These are phyloP conservation scores for Drosophila nigrodunni DNA, from an alignment of 1,140 invertebrate species.

Conservation along the genomic window DNA sequence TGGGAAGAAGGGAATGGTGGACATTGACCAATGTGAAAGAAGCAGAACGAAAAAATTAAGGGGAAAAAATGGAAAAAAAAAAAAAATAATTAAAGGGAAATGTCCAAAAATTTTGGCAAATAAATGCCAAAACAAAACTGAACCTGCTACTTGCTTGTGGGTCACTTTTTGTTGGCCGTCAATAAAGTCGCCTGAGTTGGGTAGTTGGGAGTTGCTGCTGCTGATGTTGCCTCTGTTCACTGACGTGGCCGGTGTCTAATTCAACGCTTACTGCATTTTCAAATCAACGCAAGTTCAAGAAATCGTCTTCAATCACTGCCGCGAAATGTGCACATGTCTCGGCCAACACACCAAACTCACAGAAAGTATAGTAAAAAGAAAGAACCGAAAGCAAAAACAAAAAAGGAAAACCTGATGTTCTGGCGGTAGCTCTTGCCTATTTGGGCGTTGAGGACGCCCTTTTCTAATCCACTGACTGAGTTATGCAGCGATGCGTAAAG, in stretches of 20 bases:
- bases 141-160: slow-evolving; percentile 40
- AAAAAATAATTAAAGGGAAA: too few species aligned
- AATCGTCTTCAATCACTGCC: slow-evolving; percentile 81
- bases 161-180: slow-evolving; percentile 56
- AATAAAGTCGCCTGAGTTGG: slow-evolving; percentile 56
- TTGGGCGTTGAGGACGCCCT: slow-evolving; percentile 60
- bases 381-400: neutral
- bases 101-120: too few species aligned
- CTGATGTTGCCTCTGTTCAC: slow-evolving; percentile 9
- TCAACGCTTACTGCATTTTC: slow-evolving; percentile 81
- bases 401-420: slow-evolving; percentile 47
- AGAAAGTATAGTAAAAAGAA: slow-evolving; percentile 12
- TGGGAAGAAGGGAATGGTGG: too few species aligned
- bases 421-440: slow-evolving; percentile 7
- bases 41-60: too few species aligned
- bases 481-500: slow-evolving; percentile 82
- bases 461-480: slow-evolving; percentile 82
- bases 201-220: slow-evolving; percentile 10
- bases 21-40: too few species aligned
- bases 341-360: neutral
- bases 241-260: slow-evolving; percentile 68
- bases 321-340: slow-evolving; percentile 72
- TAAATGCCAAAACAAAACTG: too few species aligned
- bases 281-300: slow-evolving; percentile 80
- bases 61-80: too few species aligned